A percentile compares a stretch with the other conserved stretches of the same genome.
These are phyloP conservation scores for Volucella zonaria DNA, from an alignment of 2,888 invertebrate species.

Conservation along the genomic window DNA sequence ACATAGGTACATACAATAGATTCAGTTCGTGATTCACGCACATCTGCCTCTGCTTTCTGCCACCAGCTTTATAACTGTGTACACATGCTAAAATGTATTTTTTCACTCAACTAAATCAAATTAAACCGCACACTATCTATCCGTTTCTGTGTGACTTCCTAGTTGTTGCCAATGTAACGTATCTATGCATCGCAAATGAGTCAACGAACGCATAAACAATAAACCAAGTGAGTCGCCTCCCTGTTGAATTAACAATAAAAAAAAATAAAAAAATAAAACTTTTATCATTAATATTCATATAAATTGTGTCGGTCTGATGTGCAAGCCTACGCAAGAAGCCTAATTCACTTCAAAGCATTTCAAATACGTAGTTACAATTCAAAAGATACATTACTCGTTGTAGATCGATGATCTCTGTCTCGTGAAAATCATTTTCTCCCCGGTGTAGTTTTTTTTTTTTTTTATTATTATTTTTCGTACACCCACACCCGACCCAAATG, in stretches of 20 bases:
- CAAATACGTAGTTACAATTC: slow-evolving; percentile 27
- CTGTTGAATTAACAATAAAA: slow-evolving; percentile 7
- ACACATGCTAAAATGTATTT: neutral
- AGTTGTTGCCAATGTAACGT: neutral
- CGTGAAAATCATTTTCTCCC: neutral
- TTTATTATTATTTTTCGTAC: neutral
- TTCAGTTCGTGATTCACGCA: slow-evolving; percentile 46
- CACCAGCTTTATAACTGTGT: neutral
- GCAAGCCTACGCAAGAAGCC: slow-evolving; percentile 8
- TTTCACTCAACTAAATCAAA: slow-evolving; percentile 19
- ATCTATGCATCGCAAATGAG: slow-evolving; percentile 14
- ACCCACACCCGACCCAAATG: slow-evolving; percentile 8
- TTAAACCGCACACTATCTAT: neutral
- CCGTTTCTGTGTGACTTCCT: slow-evolving; percentile 15
- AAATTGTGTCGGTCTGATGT: neutral
- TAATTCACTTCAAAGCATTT: slow-evolving; percentile 22
- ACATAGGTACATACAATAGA: too few relatives aligned
- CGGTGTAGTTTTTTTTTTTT: neutral
- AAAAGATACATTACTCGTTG: neutral
- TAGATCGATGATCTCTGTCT: slow-evolving; percentile 33
- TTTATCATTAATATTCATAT: slow-evolving; percentile 40
- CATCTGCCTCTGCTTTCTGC: neutral
- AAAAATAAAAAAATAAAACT: slow-evolving; percentile 5
- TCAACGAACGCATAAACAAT: slow-evolving; percentile 46
- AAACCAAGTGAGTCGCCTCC: neutral